Percentiles rank a stretch among this genome's conserved stretches.
Conservation (phyloP, 2,113 vertebrate species). For the Probosciger aterrimus region DNA sequence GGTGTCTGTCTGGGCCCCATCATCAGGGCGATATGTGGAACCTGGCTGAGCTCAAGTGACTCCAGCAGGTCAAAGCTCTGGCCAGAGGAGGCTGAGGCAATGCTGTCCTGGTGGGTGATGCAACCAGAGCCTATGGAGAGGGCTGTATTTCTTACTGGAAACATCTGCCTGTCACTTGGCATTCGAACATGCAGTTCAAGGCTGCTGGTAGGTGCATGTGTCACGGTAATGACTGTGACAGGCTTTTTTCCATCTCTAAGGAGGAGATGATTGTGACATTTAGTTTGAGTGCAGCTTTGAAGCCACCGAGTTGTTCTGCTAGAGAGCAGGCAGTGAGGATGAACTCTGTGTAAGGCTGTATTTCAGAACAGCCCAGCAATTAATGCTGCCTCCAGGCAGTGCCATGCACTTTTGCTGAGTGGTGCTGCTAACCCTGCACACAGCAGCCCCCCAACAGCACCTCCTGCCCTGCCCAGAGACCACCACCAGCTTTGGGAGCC, state of each 20-base stretch:
- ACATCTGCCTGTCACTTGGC: slow-evolving; percentile 21
- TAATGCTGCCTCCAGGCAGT: not conserved
- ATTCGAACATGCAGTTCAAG: not conserved
- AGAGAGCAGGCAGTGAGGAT: not conserved
- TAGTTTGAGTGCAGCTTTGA: not conserved
- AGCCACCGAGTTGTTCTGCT: not conserved
- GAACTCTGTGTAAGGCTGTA: not conserved
- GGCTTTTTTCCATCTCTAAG: slow-evolving; percentile 13
- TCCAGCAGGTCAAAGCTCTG: slow-evolving; percentile 1
- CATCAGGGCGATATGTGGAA: not conserved
- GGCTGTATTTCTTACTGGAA: not conserved
- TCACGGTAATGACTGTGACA: not conserved
- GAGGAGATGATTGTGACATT: not conserved
- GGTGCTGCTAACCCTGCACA: not conserved
- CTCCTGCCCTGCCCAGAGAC: not conserved
- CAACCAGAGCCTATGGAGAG: not conserved
- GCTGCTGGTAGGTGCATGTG: not conserved
- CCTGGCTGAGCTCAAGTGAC: slow-evolving; percentile 8
- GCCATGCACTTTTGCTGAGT: not conserved
- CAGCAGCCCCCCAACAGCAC: rapidly evolving
- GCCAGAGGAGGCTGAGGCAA: slow-evolving; percentile 42
- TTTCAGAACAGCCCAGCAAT: not conserved
- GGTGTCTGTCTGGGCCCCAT: not conserved
- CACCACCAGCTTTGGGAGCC: not conserved
- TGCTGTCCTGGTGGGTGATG: slow-evolving; percentile 37